Conservation (phyloP, 53 echinoderm and acorn worm species). For the Antedon mediterranea region DNA sequence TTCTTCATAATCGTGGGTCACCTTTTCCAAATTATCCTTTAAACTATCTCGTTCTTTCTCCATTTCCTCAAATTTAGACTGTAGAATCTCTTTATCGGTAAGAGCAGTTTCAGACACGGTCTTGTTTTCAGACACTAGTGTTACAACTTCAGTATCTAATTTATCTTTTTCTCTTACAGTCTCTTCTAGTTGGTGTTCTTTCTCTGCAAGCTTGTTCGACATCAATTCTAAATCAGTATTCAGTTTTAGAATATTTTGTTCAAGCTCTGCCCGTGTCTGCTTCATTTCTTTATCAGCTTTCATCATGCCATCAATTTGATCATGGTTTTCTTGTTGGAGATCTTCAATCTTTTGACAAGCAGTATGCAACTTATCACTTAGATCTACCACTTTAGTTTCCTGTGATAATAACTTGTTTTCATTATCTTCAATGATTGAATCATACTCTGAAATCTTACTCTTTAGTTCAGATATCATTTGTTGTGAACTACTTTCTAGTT, state of each 20-base stretch:
- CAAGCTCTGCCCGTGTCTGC: slow-evolving; percentile 24
- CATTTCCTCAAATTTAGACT: background rate
- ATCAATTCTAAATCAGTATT: slow-evolving; percentile 30
- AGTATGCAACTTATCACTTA: slow-evolving; percentile 6
- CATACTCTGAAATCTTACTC: slow-evolving; percentile 18
- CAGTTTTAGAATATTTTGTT: slow-evolving; percentile 13
- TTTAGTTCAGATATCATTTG: slow-evolving; percentile 26
- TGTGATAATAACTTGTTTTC: slow-evolving; percentile 16
- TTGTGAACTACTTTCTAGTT: slow-evolving; percentile 4
- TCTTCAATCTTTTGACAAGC: slow-evolving; percentile 15
- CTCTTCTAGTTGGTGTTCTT: too few species aligned
- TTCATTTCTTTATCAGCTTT: slow-evolving; percentile 29
- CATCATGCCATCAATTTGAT: slow-evolving; percentile 18
- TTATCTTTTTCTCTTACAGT: background rate
- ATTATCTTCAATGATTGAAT: slow-evolving; percentile 5
- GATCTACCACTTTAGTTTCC: slow-evolving; percentile 14
- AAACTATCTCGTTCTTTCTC: background rate
- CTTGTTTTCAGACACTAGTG: background rate
- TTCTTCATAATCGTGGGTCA: background rate
- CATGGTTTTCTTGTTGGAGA: slow-evolving; percentile 7
- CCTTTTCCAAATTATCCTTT: background rate
- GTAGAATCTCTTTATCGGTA: background rate
- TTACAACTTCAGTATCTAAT: background rate
- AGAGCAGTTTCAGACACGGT: background rate
- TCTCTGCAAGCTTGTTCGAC: too few species aligned